Evolutionary conservation across 2,113 vertebrate species (phyloP).

Genomic region (Hypanus sabinus): DNA sequence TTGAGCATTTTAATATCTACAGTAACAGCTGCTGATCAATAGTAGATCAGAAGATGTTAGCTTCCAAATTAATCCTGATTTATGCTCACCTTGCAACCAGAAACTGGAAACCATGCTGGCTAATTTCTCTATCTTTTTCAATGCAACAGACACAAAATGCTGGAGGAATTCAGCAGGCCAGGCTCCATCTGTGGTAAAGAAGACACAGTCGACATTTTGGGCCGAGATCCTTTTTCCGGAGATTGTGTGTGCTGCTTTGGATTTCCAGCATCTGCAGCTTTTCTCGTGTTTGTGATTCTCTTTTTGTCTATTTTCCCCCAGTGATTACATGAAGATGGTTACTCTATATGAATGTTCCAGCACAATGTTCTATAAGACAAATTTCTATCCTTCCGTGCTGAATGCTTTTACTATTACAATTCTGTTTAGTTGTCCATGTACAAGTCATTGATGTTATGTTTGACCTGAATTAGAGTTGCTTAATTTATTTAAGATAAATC

Average conservation of each 20-base stretch:
- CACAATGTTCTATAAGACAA: not conserved
- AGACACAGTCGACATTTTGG: too few species aligned
- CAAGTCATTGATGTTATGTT: not conserved
- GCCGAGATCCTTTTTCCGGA: too few species aligned
- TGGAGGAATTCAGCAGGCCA: too few species aligned
- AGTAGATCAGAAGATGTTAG: not conserved
- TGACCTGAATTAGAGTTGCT: not conserved
- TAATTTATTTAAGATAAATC: not conserved
- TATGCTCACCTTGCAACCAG: not conserved
- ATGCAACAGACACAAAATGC: too few species aligned
- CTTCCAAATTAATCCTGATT: not conserved
- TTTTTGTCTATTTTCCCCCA: not conserved
- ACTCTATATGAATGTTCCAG: not conserved
- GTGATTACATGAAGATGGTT: not conserved
- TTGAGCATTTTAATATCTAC: not conserved
- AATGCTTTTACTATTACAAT: not conserved
- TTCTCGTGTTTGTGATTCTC: too few species aligned
- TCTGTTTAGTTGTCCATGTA: not conserved
- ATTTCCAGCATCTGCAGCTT: too few species aligned
- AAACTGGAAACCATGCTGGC: not conserved
- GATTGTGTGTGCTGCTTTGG: too few species aligned
- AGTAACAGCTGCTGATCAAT: too few species aligned
- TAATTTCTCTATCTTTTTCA: not conserved
- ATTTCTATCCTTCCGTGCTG: not conserved
- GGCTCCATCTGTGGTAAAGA: too few species aligned